These are phyloP conservation scores for Agelaius phoeniceus DNA, from an alignment of 2,113 vertebrate genomes.

Conservation along the genomic window DNA sequence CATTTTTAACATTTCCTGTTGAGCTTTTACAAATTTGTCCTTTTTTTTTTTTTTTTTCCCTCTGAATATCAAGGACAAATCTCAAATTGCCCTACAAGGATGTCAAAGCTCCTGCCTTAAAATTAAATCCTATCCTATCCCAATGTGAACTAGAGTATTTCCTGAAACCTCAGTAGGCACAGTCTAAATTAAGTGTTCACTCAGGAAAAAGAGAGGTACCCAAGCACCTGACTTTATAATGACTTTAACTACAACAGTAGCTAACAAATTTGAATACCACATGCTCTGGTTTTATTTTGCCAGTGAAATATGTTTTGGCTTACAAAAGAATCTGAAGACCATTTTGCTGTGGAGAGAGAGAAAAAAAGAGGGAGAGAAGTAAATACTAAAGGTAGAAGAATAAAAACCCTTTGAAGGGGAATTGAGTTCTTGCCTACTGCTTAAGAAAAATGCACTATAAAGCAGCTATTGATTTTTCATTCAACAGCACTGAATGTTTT, in stretches of 20 bases:
- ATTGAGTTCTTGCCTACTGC: slow-evolving; percentile 44
- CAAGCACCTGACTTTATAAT: neutral
- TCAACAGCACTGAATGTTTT: slow-evolving; percentile 58
- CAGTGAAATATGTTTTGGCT: neutral
- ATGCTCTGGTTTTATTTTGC: neutral
- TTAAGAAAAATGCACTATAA: slow-evolving; percentile 68
- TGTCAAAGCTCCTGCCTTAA: neutral
- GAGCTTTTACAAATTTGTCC: neutral
- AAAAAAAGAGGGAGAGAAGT: neutral
- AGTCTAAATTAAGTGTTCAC: neutral
- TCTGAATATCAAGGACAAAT: neutral
- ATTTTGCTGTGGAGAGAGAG: neutral
- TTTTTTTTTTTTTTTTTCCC: neutral
- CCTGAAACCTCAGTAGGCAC: neutral
- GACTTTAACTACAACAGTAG: neutral
- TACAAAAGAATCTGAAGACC: neutral
- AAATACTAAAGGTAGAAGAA: slow-evolving; percentile 49
- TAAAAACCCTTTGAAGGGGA: slow-evolving; percentile 50
- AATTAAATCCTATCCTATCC: neutral
- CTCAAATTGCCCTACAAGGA: neutral
- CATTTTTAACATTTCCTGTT: neutral
- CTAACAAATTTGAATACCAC: neutral
- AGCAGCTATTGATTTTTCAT: slow-evolving; percentile 70
- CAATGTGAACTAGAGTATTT: neutral
- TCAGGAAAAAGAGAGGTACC: neutral